Conservation (phyloP, 2,888 invertebrate genomes). For the Horisme vitalbata region DNA sequence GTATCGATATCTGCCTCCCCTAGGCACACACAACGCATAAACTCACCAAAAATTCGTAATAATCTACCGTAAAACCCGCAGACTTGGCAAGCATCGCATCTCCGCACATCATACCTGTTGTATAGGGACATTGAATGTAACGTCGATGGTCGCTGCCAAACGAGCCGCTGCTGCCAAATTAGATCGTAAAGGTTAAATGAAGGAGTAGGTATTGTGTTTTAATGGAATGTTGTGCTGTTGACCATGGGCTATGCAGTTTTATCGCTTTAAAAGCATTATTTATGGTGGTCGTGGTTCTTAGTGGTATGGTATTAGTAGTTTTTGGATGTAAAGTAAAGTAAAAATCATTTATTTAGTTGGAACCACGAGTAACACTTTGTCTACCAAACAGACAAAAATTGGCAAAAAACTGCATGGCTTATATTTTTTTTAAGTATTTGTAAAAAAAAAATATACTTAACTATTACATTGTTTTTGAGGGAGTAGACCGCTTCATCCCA, state of each 20-base stretch:
- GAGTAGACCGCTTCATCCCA: too few relatives aligned
- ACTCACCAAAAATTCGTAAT: background rate
- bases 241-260: constrained; percentile 7
- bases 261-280: constrained; percentile 13
- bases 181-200: constrained; percentile 74
- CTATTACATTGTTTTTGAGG: too few relatives aligned
- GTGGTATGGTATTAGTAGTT: too few relatives aligned
- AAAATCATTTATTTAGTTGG: too few relatives aligned
- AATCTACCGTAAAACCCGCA: constrained; percentile 11
- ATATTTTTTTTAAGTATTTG: too few relatives aligned
- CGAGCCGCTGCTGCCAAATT: constrained; percentile 66
- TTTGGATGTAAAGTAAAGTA: too few relatives aligned
- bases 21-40: too few relatives aligned
- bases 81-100: constrained; percentile 25
- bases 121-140: constrained; percentile 32
- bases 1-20: too few relatives aligned
- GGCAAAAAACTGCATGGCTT: too few relatives aligned
- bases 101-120: constrained; percentile 35
- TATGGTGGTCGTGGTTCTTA: background rate
- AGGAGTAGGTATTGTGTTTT: constrained; percentile 41
- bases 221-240: constrained; percentile 26
- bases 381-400: too few relatives aligned
- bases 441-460: too few relatives aligned
- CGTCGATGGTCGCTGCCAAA: constrained; percentile 56
- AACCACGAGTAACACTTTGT: too few relatives aligned